phyloP scores from a whole-genome alignment of 2,113 vertebrate species.

The Phoenicopterus ruber region DNA sequence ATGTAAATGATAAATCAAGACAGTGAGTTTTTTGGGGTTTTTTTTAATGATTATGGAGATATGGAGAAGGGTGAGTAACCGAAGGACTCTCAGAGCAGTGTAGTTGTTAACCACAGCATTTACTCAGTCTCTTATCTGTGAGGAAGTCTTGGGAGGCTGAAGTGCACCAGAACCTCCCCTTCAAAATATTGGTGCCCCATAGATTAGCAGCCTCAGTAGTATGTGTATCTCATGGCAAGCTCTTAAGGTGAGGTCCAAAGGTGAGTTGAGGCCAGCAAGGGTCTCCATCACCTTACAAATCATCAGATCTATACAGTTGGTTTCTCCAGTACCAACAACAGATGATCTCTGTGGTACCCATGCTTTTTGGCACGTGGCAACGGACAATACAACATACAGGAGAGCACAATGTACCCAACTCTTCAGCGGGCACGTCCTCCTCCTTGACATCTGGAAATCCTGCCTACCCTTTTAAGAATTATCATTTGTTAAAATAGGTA shows the following conservation, averaged over 20 bases:
- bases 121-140: background rate
- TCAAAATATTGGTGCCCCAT: background rate
- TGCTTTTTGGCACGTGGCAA: accelerated
- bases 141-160: background rate
- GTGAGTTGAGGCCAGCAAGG: background rate
- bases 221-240: background rate
- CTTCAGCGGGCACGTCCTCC: background rate
- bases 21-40: background rate
- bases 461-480: background rate
- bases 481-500: background rate
- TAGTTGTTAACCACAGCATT: background rate
- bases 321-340: background rate
- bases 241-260: background rate
- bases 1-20: background rate
- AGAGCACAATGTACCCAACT: background rate
- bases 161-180: background rate
- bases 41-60: background rate
- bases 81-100: background rate
- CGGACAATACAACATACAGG: background rate
- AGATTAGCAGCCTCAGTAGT: background rate
- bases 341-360: background rate
- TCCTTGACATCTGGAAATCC: background rate
- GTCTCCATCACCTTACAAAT: background rate
- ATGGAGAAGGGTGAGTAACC: background rate
- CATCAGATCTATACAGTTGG: background rate